Base-by-base conservation (phyloP, 2,113 vertebrate species). In the Ophthalmolycus amberensis region DNA sequence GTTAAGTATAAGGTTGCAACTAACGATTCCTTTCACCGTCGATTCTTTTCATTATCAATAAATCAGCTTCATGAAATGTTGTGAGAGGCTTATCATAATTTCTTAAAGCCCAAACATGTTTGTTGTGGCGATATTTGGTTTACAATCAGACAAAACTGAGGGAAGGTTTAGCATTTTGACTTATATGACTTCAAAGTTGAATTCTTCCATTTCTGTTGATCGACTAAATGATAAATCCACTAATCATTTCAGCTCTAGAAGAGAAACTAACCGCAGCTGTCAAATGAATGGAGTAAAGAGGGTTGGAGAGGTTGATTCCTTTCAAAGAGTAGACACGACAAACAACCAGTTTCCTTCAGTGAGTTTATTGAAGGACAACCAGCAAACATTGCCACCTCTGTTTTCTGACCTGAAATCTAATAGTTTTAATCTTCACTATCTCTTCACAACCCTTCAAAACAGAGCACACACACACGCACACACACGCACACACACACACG, bases 331-430 rank as follows among this genome's bases (percentile, higher is more conserved):
- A 9, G 7, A 75, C 29, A 52, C 2, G 0, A 54, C 50, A 48
- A 60, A 6, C 32, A 29, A 6, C 9, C 40, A 18, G 1, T 52
- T 77, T 71, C 2, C 6, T 67, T 77, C 29, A 29, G 63, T 80
- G 65, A 74, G 1, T 89, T 89, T 89, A 85, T 75, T 89, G 18
- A 14, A 38, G 54, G 15, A 62, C 42, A 80, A 59, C 29, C 38
- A 44, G 37, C 76, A 79, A 79, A 79, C n/a, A 65, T 16, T 14
- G 40, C 22, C 38, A 66, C 20, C 71, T 58, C 32, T 25, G 40
- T 66, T 27, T 50, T 46, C 18, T 44, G 3, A 38, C 18, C n/a
- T 29, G n/a, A 70, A 65, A 70, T 60, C 34, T 27, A n/a, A 34
- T 68, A 22, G 12, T 72, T 44, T 16, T 29, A 59, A 2, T 66